These are phyloP conservation scores for Chironomus riparius DNA, from an alignment of 2,888 invertebrate genomes.

Conservation along the genomic window DNA sequence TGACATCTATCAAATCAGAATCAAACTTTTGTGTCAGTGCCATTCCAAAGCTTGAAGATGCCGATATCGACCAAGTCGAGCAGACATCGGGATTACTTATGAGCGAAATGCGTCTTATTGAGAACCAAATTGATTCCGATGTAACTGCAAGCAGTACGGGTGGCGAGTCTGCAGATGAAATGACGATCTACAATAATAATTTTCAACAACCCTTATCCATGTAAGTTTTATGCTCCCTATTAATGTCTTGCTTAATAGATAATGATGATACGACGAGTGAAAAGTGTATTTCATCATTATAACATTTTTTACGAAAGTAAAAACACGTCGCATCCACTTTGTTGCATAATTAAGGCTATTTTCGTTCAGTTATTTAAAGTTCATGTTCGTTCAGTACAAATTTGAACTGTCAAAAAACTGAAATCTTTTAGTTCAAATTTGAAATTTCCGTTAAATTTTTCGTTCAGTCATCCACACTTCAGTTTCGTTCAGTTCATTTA, in stretches of 20 bases:
- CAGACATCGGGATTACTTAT: conserved; percentile 63
- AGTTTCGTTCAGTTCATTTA: too few relatives aligned
- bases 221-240: conserved; percentile 52
- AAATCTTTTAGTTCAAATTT: too few relatives aligned
- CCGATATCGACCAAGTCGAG: conserved; percentile 51
- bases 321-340: too few relatives aligned
- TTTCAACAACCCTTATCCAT: conserved; percentile 67
- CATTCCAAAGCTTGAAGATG: conserved; percentile 42
- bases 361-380: too few relatives aligned
- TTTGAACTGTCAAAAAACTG: too few relatives aligned
- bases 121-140: conserved; percentile 77
- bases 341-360: too few relatives aligned
- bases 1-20: background rate
- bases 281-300: background rate
- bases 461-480: too few relatives aligned
- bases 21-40: conserved; percentile 29
- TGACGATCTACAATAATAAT: conserved; percentile 66
- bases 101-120: conserved; percentile 63
- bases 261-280: background rate
- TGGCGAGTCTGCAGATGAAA: conserved; percentile 88
- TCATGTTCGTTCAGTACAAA: too few relatives aligned
- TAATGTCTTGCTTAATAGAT: background rate
- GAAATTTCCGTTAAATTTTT: too few relatives aligned
- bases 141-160: conserved; percentile 91
- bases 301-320: too few relatives aligned